Percentiles rank a stretch among this genome's conserved stretches.
phyloP scores from a whole-genome alignment of 2,888 invertebrate species.

The Selenia dentaria region DNA sequence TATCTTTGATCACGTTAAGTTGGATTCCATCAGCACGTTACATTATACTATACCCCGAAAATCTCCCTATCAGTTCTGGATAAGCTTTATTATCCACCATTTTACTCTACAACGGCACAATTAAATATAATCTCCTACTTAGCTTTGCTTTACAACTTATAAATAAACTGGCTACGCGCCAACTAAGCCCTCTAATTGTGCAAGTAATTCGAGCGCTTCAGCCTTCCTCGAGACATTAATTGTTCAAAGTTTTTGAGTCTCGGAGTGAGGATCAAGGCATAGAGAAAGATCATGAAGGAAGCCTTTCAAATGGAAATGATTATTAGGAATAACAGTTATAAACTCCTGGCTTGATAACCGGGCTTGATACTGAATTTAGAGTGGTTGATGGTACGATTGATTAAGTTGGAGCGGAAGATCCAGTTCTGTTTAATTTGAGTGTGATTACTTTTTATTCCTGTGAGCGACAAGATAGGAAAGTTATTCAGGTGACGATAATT shows the following conservation, averaged over 20 bases:
- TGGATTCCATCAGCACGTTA: no score
- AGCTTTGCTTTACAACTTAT: constrained; percentile 13
- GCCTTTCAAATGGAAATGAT: constrained; percentile 42
- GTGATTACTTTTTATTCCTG: no score
- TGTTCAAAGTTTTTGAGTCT: constrained; percentile 54
- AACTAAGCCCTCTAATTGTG: constrained; percentile 26
- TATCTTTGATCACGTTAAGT: no score
- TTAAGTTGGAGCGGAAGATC: background rate
- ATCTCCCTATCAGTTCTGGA: no score
- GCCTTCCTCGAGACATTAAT: constrained; percentile 38
- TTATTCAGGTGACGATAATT: no score
- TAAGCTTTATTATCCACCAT: background rate
- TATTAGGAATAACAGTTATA: constrained; percentile 58
- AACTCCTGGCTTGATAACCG: constrained; percentile 56
- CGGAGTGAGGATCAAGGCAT: constrained; percentile 21
- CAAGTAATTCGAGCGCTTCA: constrained; percentile 25
- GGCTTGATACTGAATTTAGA: constrained; percentile 46
- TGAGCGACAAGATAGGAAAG: no score
- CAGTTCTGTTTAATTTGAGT: no score
- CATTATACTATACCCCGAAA: no score
- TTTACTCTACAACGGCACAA: background rate
- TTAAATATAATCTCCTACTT: constrained; percentile 15
- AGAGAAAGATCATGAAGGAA: constrained; percentile 26
- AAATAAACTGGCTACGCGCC: constrained; percentile 11
- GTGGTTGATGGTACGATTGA: constrained; percentile 12